Conservation (phyloP, 1,140 invertebrate genomes). For the Scaptodrosophila lebanonensis region DNA sequence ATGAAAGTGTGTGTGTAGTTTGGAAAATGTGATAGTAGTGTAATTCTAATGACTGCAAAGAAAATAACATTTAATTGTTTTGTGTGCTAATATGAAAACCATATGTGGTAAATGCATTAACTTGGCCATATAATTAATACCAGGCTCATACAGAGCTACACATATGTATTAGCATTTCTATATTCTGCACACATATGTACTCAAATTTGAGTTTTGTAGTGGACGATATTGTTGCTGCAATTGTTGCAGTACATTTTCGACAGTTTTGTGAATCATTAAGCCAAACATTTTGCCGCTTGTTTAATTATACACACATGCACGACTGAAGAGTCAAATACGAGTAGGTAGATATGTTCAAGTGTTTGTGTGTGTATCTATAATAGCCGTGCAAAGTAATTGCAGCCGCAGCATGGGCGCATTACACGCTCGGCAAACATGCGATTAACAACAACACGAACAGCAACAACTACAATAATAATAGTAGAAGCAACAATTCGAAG, state of each 20-base stretch:
- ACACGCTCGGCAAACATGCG: slow-evolving; percentile 73
- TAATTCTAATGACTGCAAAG: slow-evolving; percentile 57
- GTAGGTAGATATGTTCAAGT: slow-evolving; percentile 23
- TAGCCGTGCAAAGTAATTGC: slow-evolving; percentile 59
- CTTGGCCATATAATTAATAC: slow-evolving; percentile 51
- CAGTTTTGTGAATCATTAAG: slow-evolving; percentile 71
- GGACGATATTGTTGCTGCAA: slow-evolving; percentile 23
- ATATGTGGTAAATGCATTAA: slow-evolving; percentile 57
- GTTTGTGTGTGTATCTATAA: slow-evolving; percentile 7
- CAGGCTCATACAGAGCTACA: slow-evolving; percentile 1
- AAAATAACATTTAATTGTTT: slow-evolving; percentile 69
- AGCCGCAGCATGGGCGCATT: slow-evolving; percentile 67
- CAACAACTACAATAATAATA: too few relatives aligned
- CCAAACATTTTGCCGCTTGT: slow-evolving; percentile 67
- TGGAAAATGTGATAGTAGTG: slow-evolving; percentile 19
- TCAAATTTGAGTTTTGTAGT: slow-evolving; percentile 14
- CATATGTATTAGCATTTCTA: background rate
- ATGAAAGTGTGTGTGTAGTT: background rate
- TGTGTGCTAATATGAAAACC: slow-evolving; percentile 31
- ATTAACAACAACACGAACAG: slow-evolving; percentile 50
- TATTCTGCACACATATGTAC: background rate
- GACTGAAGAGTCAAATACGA: slow-evolving; percentile 20
- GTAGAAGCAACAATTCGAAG: slow-evolving; percentile 50
- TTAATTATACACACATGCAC: slow-evolving; percentile 51
- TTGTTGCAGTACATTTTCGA: slow-evolving; percentile 53